Evolutionary conservation across 2,888 invertebrate genomes (phyloP).

Genomic region (Cryptocheilus praepositus): DNA sequence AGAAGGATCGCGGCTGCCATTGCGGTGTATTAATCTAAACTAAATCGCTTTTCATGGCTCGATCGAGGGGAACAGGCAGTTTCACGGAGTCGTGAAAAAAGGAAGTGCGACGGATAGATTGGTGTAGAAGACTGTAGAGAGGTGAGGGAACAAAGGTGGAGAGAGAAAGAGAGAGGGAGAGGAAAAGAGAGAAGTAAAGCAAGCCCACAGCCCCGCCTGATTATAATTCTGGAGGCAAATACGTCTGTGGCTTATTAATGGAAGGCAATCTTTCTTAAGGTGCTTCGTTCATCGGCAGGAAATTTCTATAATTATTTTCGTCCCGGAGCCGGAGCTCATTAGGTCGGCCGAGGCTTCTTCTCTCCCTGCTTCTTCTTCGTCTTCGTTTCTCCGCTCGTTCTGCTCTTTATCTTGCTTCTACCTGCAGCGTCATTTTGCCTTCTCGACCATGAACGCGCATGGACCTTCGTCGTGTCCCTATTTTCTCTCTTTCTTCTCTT

Average conservation of each 20-base stretch:
- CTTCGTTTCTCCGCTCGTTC: constrained; percentile 8
- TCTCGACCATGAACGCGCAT: constrained; percentile 31
- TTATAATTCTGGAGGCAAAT: constrained; percentile 58
- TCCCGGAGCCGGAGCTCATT: constrained; percentile 56
- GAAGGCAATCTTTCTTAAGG: constrained; percentile 57
- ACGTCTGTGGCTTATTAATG: constrained; percentile 59
- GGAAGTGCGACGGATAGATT: too few relatives aligned
- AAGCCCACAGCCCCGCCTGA: constrained; percentile 40
- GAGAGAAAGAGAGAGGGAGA: neutral
- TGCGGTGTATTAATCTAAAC: constrained; percentile 42
- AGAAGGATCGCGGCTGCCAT: too few relatives aligned
- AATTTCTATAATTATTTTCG: constrained; percentile 60
- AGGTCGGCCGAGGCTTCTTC: constrained; percentile 36
- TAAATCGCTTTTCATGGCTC: constrained; percentile 37
- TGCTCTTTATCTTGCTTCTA: constrained; percentile 20
- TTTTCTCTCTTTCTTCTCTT: constrained; percentile 16
- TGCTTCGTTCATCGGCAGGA: constrained; percentile 59
- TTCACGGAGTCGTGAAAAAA: too few relatives aligned
- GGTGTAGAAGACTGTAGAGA: neutral
- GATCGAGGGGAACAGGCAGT: constrained; percentile 10
- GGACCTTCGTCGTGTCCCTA: constrained; percentile 28
- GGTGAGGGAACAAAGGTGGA: neutral
- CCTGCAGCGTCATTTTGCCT: constrained; percentile 43
- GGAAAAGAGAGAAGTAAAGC: constrained; percentile 15
- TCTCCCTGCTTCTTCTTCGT: constrained; percentile 21